Conservation (phyloP, 2,888 invertebrate species). For the Liodrosophila aerea region DNA sequence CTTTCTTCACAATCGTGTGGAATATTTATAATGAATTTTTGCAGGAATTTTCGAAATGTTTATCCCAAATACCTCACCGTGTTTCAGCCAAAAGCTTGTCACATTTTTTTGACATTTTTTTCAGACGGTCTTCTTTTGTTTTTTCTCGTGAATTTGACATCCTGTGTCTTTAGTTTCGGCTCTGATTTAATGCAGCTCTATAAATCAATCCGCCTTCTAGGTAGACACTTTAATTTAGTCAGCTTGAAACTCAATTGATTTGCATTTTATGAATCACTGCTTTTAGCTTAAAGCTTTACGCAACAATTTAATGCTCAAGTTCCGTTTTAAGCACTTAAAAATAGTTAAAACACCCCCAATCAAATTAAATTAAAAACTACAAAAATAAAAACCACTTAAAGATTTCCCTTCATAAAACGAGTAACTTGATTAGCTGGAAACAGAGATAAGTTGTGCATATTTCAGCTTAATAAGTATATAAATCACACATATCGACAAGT, state of each 20-base stretch:
- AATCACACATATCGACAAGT: slow-evolving; percentile 43
- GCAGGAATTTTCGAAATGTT: no score
- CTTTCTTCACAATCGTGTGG: no score
- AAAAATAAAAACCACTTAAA: neutral
- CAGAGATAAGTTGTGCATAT: neutral
- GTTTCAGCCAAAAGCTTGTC: no score
- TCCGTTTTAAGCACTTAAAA: slow-evolving; percentile 4
- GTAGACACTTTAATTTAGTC: slow-evolving; percentile 44
- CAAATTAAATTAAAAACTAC: neutral
- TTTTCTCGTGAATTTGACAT: slow-evolving; percentile 9
- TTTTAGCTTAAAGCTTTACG: neutral
- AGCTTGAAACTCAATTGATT: slow-evolving; percentile 27
- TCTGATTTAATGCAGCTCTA: slow-evolving; percentile 24
- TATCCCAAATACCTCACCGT: no score
- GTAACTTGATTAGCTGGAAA: slow-evolving; percentile 12
- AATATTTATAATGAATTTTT: no score
- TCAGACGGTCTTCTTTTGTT: slow-evolving; percentile 1
- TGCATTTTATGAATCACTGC: slow-evolving; percentile 26
- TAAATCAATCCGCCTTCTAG: slow-evolving; percentile 44
- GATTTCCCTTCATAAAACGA: no score
- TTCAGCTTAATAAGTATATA: slow-evolving; percentile 17
- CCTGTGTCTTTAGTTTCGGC: slow-evolving; percentile 16
- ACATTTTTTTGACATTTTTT: slow-evolving; percentile 31
- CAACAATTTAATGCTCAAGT: slow-evolving; percentile 12
- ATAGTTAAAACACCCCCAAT: slow-evolving; percentile 1